phyloP scores from a whole-genome alignment of 2,888 invertebrate species.

The Drosophila anomelani region DNA sequence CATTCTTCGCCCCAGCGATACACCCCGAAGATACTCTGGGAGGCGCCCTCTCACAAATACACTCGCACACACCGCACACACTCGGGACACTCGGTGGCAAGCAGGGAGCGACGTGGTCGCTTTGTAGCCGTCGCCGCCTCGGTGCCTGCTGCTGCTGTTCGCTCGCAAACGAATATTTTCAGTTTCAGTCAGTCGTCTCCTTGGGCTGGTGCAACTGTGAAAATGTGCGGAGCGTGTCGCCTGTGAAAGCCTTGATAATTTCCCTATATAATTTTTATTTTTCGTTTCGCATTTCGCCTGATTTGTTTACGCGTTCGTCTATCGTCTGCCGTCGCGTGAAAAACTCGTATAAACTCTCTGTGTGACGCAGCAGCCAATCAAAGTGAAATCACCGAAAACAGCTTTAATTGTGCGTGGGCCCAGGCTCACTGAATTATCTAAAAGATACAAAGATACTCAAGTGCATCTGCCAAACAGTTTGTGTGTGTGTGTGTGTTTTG shows the following conservation, averaged over 20 bases:
- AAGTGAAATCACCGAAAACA: conserved; percentile 30
- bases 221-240: conserved; percentile 77
- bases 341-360: conserved; percentile 32
- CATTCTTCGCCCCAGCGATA: conserved; percentile 39
- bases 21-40: conserved; percentile 43
- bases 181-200: conserved; percentile 79
- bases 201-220: conserved; percentile 82
- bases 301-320: conserved; percentile 47
- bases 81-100: conserved; percentile 3
- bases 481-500: conserved; percentile 22
- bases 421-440: conserved; percentile 38
- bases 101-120: conserved; percentile 50
- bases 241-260: conserved; percentile 46
- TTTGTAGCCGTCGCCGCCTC: conserved; percentile 58
- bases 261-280: conserved; percentile 35
- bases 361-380: conserved; percentile 46
- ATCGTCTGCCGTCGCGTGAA: conserved; percentile 18
- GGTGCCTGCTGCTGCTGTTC: conserved; percentile 23
- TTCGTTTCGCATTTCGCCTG: conserved; percentile 44
- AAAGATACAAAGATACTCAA: conserved; percentile 48
- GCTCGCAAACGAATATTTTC: conserved; percentile 52
- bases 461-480: conserved; percentile 43
- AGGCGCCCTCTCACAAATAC: conserved; percentile 51
- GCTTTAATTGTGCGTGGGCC: conserved; percentile 52
- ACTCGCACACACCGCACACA: conserved; percentile 21